phyloP scores from a whole-genome alignment of 1,140 invertebrate species.

The Drosophila kikkawai region DNA sequence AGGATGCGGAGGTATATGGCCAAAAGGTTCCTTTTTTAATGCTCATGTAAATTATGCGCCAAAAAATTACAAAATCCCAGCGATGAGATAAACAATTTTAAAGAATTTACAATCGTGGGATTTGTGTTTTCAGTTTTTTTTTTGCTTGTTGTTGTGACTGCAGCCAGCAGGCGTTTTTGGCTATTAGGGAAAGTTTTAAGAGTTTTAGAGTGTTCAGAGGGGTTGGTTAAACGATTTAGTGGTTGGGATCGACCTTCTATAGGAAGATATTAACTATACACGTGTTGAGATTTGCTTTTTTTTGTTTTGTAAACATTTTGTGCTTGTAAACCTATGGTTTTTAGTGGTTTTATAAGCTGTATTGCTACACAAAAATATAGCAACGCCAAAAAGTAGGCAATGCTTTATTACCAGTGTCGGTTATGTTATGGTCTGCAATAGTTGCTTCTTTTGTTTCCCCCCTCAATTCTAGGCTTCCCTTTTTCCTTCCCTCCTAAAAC shows the following conservation, averaged over 20 bases:
- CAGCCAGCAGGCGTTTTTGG: conserved; percentile 22
- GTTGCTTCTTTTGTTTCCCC: no score
- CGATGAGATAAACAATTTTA: conserved; percentile 46
- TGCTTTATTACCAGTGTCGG: neutral
- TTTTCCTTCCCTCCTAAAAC: neutral
- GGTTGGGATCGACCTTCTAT: conserved; percentile 12
- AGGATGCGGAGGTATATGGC: neutral
- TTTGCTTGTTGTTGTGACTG: conserved; percentile 20
- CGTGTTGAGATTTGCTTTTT: conserved; percentile 21
- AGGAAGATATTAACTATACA: conserved; percentile 38
- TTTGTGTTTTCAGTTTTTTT: conserved; percentile 14
- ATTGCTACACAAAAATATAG: neutral
- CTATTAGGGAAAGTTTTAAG: conserved; percentile 33
- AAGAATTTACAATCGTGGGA: conserved; percentile 52
- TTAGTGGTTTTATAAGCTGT: conserved; percentile 7
- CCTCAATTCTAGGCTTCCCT: neutral
- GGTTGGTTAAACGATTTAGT: neutral
- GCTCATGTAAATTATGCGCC: conserved; percentile 51
- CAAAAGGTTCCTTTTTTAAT: conserved; percentile 24
- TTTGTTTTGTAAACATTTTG: neutral
- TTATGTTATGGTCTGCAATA: neutral
- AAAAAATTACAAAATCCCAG: conserved; percentile 44
- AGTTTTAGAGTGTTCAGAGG: conserved; percentile 9
- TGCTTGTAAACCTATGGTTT: neutral
- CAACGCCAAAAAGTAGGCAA: neutral